These are phyloP conservation scores for Leptosomus discolor DNA, from an alignment of 2,113 vertebrate genomes.

Conservation along the genomic window DNA sequence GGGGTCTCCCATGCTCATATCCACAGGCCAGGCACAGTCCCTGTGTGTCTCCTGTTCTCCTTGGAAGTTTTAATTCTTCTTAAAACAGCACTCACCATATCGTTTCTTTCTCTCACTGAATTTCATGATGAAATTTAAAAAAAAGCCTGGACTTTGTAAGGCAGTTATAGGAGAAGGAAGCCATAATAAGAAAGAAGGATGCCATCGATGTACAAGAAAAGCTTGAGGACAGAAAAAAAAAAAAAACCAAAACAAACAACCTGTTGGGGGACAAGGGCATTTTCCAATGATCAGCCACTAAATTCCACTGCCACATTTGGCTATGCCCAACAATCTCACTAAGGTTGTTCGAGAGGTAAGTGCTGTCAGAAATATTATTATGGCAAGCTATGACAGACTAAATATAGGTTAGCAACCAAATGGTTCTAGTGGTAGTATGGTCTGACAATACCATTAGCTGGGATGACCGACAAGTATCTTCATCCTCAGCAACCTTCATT, in stretches of 20 bases:
- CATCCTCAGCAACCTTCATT: neutral
- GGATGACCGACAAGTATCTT: neutral
- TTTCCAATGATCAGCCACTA: neutral
- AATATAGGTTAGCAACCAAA: neutral
- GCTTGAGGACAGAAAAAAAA: neutral
- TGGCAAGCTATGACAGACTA: neutral
- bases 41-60: neutral
- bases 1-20: neutral
- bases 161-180: neutral
- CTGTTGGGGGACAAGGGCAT: neutral
- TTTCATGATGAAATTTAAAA: neutral
- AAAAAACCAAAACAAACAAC: neutral
- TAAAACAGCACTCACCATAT: neutral
- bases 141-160: neutral
- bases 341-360: neutral
- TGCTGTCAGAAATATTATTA: neutral
- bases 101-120: conserved; percentile 1
- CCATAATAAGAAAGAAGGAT: neutral
- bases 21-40: neutral
- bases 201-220: neutral
- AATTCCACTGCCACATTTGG: neutral
- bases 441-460: neutral
- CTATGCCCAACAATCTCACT: neutral
- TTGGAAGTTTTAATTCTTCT: conserved; percentile 44
- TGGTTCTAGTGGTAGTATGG: neutral